Conservation (phyloP, 2,797 vertebrate genomes). For the Parauchenoglanis ngamensis region DNA sequence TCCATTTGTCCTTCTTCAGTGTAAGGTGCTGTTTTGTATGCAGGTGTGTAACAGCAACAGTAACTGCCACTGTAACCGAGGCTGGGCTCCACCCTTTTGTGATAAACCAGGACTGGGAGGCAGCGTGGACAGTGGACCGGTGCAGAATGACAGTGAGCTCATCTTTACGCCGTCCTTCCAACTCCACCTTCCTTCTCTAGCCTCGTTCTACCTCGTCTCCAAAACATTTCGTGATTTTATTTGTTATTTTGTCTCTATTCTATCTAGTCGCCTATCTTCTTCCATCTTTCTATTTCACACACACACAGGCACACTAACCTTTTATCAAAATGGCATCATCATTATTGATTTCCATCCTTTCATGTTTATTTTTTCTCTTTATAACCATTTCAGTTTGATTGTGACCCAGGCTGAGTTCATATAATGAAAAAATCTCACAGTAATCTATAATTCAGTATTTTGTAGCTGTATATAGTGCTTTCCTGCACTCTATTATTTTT, state of each 20-base stretch:
- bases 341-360: slow-evolving; percentile 36
- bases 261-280: slow-evolving; percentile 22
- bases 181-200: not conserved
- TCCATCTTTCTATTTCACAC: slow-evolving; percentile 11
- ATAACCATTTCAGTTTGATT: slow-evolving; percentile 19
- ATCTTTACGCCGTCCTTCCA: slow-evolving; percentile 6
- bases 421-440: slow-evolving; percentile 22
- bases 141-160: slow-evolving; percentile 81
- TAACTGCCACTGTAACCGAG: slow-evolving; percentile 88
- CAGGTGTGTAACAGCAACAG: slow-evolving; percentile 94
- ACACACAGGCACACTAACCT: slow-evolving; percentile 22
- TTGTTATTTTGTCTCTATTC: slow-evolving; percentile 17
- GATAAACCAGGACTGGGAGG: slow-evolving; percentile 86
- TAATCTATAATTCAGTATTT: slow-evolving; percentile 40
- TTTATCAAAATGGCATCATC: slow-evolving; percentile 52
- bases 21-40: slow-evolving; percentile 41
- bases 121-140: slow-evolving; percentile 91
- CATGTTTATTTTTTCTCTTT: not conserved
- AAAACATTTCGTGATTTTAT: slow-evolving; percentile 48
- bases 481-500: slow-evolving; percentile 19
- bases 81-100: slow-evolving; percentile 90
- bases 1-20: slow-evolving; percentile 11
- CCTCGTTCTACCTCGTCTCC: slow-evolving; percentile 7
- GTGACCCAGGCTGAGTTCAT: slow-evolving; percentile 16
- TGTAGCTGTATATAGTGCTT: slow-evolving; percentile 7